These are phyloP conservation scores for Drosophila trapezifrons DNA, from an alignment of 1,140 invertebrate genomes.

Conservation along the genomic window DNA sequence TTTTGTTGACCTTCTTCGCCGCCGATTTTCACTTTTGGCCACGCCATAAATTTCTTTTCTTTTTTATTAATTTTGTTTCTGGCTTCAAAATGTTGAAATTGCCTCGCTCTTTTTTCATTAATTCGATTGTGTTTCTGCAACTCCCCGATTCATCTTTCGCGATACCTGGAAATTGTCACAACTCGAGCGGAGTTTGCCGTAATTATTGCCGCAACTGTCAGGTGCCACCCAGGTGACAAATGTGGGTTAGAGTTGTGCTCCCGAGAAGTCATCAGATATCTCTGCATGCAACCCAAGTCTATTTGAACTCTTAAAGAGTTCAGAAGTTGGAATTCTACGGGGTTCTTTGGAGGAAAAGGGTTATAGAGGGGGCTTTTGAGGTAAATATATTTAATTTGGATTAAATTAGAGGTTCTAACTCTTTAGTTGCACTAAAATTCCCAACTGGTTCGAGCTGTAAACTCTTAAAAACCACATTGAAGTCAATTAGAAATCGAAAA, in stretches of 20 bases:
- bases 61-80: background rate
- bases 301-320: slow-evolving; percentile 22
- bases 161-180: slow-evolving; percentile 40
- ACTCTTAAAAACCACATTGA: too few species aligned
- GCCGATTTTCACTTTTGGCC: slow-evolving; percentile 54
- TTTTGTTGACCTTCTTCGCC: slow-evolving; percentile 36
- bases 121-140: slow-evolving; percentile 30
- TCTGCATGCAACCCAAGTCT: background rate
- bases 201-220: slow-evolving; percentile 24
- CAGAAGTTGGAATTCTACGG: background rate
- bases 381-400: too few species aligned
- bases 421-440: background rate
- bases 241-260: slow-evolving; percentile 8
- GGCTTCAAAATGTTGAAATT: slow-evolving; percentile 27
- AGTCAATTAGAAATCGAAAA: too few species aligned
- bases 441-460: background rate
- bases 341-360: too few species aligned
- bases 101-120: slow-evolving; percentile 9
- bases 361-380: too few species aligned
- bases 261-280: slow-evolving; percentile 8
- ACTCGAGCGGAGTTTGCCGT: slow-evolving; percentile 24
- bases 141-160: slow-evolving; percentile 31
- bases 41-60: slow-evolving; percentile 46
- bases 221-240: slow-evolving; percentile 28
- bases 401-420: too few species aligned